These are phyloP conservation scores for Copsychus sechellarum DNA, from an alignment of 2,113 vertebrate genomes.

Conservation along the genomic window DNA sequence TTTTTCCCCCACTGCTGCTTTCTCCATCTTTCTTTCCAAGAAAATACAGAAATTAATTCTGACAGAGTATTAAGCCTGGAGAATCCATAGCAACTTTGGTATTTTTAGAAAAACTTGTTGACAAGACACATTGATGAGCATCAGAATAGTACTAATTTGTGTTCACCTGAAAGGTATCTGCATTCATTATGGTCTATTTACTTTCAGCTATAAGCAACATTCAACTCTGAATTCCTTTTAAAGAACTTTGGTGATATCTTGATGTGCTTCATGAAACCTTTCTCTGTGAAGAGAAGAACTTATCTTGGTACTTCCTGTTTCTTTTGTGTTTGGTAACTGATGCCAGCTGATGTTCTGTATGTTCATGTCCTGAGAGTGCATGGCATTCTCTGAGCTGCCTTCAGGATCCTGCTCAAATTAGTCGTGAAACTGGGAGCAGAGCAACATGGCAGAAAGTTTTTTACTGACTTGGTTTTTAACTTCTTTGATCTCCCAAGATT, in stretches of 20 bases:
- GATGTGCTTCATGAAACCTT: background rate
- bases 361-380: background rate
- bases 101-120: background rate
- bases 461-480: background rate
- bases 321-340: background rate
- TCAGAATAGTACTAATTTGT: background rate
- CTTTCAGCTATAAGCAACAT: background rate
- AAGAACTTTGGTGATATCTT: background rate
- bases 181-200: background rate
- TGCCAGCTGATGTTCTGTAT: background rate
- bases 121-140: background rate
- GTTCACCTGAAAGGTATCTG: background rate
- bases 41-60: background rate
- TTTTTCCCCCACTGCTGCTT: background rate
- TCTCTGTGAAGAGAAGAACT: background rate
- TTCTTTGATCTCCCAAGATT: background rate
- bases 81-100: background rate
- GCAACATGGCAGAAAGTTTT: background rate
- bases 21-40: background rate
- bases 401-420: background rate
- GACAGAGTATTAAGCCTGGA: background rate
- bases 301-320: background rate
- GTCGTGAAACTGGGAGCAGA: accelerated
- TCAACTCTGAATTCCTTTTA: background rate
- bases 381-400: background rate